Evolutionary conservation across 2,888 invertebrate genomes (phyloP), one percentile per base, ranked within the genome.

Genomic region (Eulithis prunata): DNA sequence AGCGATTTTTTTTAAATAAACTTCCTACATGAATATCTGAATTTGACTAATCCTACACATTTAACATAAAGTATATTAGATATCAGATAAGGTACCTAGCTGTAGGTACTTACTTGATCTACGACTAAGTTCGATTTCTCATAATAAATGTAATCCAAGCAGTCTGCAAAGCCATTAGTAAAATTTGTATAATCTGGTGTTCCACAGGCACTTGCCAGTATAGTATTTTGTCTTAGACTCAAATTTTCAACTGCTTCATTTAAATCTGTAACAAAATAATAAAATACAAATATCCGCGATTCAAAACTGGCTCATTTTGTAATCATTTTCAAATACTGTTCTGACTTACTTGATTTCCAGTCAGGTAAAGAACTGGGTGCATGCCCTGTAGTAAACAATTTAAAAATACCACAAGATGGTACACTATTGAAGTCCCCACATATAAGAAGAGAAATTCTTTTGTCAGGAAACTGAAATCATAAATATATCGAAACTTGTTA

Each of bases 381-480:
- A 69, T 84, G 79, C 62, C 96, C 96, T 49, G 95, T 94, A 0
- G 96, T 97, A 87, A 97, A 95, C 60, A 98, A 91, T 79, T 96
- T 94, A 86, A 96, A 97, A 76, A 98, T 95, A 0, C 97, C 97
- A 83, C 96, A 96, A 59, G 96, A 95, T 0, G 98, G 98, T 2
- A 95, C 95, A 84, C 97, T 97, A 83, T 99, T 99, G 78, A 99
- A 98, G 86, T 99, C 99, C 0, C 99, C 99, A 87, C 97, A 97
- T 74, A 98, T 94, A 63, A 99, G 85, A 1, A 98, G 79, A 1
- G 96, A 95, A 38, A 97, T 90, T 61, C 85, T 83, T 73, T 88
- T 87, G 55, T 78, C 78, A 66, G 86, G 82, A 78, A 81, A 78
- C 88, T 89, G 70, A 64, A 83, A 74, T 62, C 10, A 47, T 41